Conservation (phyloP, 2,888 invertebrate genomes). For the Apamea crenata region DNA sequence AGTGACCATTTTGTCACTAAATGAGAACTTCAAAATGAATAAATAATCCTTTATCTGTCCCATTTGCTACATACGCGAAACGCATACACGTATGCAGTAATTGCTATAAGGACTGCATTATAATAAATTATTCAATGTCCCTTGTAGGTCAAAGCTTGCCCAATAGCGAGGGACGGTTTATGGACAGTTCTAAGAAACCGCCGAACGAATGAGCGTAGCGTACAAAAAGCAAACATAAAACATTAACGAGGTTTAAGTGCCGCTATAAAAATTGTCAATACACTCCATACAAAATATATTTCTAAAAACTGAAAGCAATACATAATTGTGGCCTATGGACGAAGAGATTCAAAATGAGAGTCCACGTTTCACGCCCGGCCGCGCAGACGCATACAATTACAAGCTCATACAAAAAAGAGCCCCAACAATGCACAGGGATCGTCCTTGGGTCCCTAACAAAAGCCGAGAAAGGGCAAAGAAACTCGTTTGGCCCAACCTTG, state of each 20-base stretch:
- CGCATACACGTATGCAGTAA: slow-evolving; percentile 22
- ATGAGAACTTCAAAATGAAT: slow-evolving; percentile 8
- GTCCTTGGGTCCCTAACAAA: slow-evolving; percentile 89
- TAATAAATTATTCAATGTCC: slow-evolving; percentile 47
- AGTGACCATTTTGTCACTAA: background rate
- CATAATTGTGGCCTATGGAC: slow-evolving; percentile 78
- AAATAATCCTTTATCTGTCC: slow-evolving; percentile 11
- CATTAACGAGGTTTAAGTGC: slow-evolving; percentile 73
- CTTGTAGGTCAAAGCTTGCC: slow-evolving; percentile 54
- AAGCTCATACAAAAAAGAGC: slow-evolving; percentile 83
- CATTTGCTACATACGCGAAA: slow-evolving; percentile 4
- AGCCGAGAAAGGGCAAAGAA: slow-evolving; percentile 90
- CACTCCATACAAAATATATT: slow-evolving; percentile 60
- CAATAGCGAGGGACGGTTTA: slow-evolving; percentile 45
- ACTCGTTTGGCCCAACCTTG: slow-evolving; percentile 88
- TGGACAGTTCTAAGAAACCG: slow-evolving; percentile 68
- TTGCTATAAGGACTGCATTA: slow-evolving; percentile 29
- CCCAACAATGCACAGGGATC: slow-evolving; percentile 85
- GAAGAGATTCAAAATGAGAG: slow-evolving; percentile 78
- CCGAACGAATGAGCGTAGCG: slow-evolving; percentile 57
- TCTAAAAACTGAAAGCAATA: slow-evolving; percentile 59
- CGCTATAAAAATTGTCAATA: slow-evolving; percentile 75
- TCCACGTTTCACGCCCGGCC: slow-evolving; percentile 82
- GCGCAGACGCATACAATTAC: slow-evolving; percentile 89
- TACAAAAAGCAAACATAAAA: slow-evolving; percentile 73